Evolutionary conservation across 2,797 vertebrate species (phyloP).

Genomic region (Lithobates sylvaticus): DNA sequence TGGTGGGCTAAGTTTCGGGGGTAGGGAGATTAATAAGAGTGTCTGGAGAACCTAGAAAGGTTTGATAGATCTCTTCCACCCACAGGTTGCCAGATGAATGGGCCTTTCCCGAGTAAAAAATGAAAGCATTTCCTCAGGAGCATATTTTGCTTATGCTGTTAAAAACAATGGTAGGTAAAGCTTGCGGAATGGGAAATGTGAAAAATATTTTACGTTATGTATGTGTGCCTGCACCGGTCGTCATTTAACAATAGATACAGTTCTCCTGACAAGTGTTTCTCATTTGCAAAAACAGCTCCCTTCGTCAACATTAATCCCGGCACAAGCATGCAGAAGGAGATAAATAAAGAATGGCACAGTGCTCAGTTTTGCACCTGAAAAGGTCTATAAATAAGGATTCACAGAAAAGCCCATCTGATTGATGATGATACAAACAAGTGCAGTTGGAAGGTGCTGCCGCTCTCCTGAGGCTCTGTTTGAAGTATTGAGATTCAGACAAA

Average conservation of each 20-base stretch:
- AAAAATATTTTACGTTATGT: not conserved
- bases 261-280: slow-evolving; percentile 36
- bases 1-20: not conserved
- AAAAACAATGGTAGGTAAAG: slow-evolving; percentile 9
- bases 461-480: slow-evolving; percentile 43
- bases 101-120: not conserved
- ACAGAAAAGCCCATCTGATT: slow-evolving; percentile 55
- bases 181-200: not conserved
- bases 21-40: not conserved
- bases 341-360: slow-evolving; percentile 38
- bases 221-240: not conserved
- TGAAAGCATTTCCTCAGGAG: not conserved
- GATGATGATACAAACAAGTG: slow-evolving; percentile 44
- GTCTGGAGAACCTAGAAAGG: not conserved
- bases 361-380: slow-evolving; percentile 44
- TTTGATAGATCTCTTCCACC: slow-evolving; percentile 7
- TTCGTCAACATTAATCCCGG: slow-evolving; percentile 49
- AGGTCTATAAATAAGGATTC: slow-evolving; percentile 52
- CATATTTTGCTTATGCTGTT: not conserved
- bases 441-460: not conserved
- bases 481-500: slow-evolving; percentile 53
- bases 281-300: slow-evolving; percentile 29
- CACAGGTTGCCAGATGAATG: slow-evolving; percentile 4
- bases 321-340: slow-evolving; percentile 39
- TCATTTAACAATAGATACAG: not conserved